Evolutionary conservation across 2,113 vertebrate genomes (phyloP), one percentile per base, ranked within the genome.

Genomic region (Laticauda laticaudata): DNA sequence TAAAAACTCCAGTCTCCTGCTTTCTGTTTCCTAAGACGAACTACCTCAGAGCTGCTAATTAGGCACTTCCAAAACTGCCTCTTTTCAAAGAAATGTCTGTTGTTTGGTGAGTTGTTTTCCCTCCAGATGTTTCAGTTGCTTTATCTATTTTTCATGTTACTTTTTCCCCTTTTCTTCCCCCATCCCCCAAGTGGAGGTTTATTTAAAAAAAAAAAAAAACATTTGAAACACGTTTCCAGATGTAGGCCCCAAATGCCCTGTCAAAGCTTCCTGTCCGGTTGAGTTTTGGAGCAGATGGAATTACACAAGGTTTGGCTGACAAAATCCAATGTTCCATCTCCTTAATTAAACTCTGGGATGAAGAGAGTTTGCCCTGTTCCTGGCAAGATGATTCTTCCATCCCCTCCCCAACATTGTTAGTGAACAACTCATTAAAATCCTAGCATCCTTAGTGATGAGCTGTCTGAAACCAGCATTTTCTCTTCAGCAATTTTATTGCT

Each of bases 221-320:
- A 39, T 97, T 97, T 96, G 94, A 97, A 97, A 96, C 96, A 98
- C 96, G 95, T 95, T 98, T 97, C 96, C 97, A 97, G 96, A 97
- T 97, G 96, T 94, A 91, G 96, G 95, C 90, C 97, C 96, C 95
- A 90, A 97, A 94, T 94, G 94, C 90, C 93, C 81, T 87, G 29
- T 96, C 97, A 96, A 94, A 94, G 90, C 94, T 97, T 97, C 97
- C 97, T 95, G 94, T 90, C 64, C 92, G 0, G 0, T 86, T 95
- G 95, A 96, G 88, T 81, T 23, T 51, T 92, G 0, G n/a, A 96
- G 93, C 94, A 97, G 94, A 97, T 94, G 95, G 94, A 97, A 93
- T 95, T 95, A 97, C 92, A 93, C 88, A 93, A 10, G 7, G 48
- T 57, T 92, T 95, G 48, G 86, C 92, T 86, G 20, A 59, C 87